phyloP scores from a whole-genome alignment of 2,797 vertebrate genomes.

The Apogon hyalosoma region DNA sequence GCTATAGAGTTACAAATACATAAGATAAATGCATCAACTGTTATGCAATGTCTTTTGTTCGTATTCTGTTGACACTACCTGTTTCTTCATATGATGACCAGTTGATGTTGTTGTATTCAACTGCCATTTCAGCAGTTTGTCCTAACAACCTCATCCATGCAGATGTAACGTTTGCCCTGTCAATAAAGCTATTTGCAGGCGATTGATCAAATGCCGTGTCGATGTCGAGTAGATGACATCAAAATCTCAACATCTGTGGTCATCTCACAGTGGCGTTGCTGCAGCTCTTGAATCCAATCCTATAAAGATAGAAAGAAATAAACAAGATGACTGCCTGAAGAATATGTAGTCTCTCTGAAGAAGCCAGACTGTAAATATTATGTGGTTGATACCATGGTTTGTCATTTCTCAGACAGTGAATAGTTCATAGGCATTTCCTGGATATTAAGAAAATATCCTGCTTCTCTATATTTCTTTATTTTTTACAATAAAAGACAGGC shows the following conservation, averaged over 20 bases:
- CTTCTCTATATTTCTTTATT: slow-evolving; percentile 9
- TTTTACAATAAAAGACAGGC: slow-evolving; percentile 47
- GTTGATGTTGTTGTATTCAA: slow-evolving; percentile 6
- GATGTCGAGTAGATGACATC: neutral
- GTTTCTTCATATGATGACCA: slow-evolving; percentile 5
- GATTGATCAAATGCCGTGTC: too few species aligned
- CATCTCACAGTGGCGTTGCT: too few species aligned
- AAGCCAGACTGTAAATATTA: slow-evolving; percentile 18
- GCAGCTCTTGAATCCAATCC: slow-evolving; percentile 31
- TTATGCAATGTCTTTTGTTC: too few species aligned
- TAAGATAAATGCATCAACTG: too few species aligned
- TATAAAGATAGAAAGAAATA: neutral
- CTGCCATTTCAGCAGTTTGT: slow-evolving; percentile 56
- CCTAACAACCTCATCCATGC: slow-evolving; percentile 65
- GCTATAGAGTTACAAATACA: too few species aligned
- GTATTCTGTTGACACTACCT: too few species aligned
- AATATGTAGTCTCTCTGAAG: neutral
- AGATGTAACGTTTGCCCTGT: slow-evolving; percentile 78
- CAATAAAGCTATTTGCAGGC: slow-evolving; percentile 82
- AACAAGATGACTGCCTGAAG: too few species aligned
- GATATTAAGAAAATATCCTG: slow-evolving; percentile 7
- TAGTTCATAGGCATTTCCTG: neutral
- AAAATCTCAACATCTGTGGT: too few species aligned
- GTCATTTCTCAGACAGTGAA: slow-evolving; percentile 4
- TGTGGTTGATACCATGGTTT: slow-evolving; percentile 2